Conservation (phyloP, 2,888 invertebrate species). For the Aethes cnicana region DNA sequence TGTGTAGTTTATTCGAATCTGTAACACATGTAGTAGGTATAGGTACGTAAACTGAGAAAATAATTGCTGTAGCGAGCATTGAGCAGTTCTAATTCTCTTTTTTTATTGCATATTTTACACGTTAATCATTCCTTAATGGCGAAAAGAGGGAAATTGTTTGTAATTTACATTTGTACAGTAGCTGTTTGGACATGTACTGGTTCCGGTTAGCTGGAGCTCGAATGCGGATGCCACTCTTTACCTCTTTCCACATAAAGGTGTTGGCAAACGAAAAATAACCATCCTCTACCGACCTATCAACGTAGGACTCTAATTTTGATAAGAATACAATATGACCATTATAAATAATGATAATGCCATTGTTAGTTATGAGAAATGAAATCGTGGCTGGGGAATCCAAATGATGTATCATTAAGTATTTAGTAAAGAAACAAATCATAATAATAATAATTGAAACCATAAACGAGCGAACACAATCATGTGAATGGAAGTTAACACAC, state of each 20-base stretch:
- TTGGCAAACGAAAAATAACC: slow-evolving; percentile 9
- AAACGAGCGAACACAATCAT: slow-evolving; percentile 4
- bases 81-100: too few species aligned
- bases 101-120: too few species aligned
- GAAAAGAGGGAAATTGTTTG: background rate
- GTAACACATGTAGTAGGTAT: too few species aligned
- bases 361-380: slow-evolving; percentile 24
- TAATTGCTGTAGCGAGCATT: too few species aligned
- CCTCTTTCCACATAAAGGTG: slow-evolving; percentile 1
- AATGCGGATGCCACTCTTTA: slow-evolving; percentile 21
- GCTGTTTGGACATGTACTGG: slow-evolving; percentile 6
- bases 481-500: slow-evolving; percentile 4
- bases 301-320: background rate
- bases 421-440: slow-evolving; percentile 17
- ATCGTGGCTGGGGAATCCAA: slow-evolving; percentile 23
- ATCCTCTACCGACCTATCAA: slow-evolving; percentile 10
- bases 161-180: background rate
- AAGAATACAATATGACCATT: slow-evolving; percentile 14
- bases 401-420: slow-evolving; percentile 26
- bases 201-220: slow-evolving; percentile 10
- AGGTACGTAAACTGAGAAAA: too few species aligned
- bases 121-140: background rate
- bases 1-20: too few species aligned
- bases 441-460: slow-evolving; percentile 21
- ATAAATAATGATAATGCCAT: slow-evolving; percentile 23